These are phyloP conservation scores for Oryzias javanicus DNA, from an alignment of 2,113 vertebrate genomes.

Conservation along the genomic window DNA sequence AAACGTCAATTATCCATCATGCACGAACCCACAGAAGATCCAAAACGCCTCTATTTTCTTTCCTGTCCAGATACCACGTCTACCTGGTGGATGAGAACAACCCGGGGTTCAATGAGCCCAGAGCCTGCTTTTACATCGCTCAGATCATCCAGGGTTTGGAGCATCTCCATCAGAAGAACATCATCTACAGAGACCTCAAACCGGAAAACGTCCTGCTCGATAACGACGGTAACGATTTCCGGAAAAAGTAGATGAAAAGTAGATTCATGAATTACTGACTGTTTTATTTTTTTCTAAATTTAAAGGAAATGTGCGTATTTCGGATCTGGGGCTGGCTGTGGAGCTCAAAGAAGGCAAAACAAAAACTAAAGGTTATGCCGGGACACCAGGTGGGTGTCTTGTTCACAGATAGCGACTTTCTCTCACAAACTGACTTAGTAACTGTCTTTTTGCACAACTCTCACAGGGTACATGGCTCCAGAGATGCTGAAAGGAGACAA, in stretches of 20 bases:
- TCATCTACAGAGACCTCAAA: conserved; percentile 88
- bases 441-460: background rate
- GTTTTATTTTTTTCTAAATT: too few species aligned
- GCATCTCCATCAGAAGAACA: conserved; percentile 80
- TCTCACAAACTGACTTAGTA: background rate
- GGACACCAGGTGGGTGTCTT: conserved; percentile 78
- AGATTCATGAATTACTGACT: too few species aligned
- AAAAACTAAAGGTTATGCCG: conserved; percentile 80
- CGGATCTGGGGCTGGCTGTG: conserved; percentile 89
- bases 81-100: conserved; percentile 83
- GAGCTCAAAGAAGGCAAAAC: conserved; percentile 79
- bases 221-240: conserved; percentile 72
- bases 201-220: conserved; percentile 92
- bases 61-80: conserved; percentile 75
- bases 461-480: conserved; percentile 80
- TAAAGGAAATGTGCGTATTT: conserved; percentile 83
- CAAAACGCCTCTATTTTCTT: background rate
- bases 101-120: conserved; percentile 74
- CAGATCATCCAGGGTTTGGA: conserved; percentile 83
- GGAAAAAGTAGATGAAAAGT: background rate
- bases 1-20: too few species aligned
- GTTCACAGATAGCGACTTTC: background rate
- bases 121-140: conserved; percentile 78
- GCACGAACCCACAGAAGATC: too few species aligned
- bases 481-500: conserved; percentile 80